Evolutionary conservation across 2,113 vertebrate species (phyloP), one percentile per base, ranked within the genome.

Genomic region (Rhabdornis inornatus): DNA sequence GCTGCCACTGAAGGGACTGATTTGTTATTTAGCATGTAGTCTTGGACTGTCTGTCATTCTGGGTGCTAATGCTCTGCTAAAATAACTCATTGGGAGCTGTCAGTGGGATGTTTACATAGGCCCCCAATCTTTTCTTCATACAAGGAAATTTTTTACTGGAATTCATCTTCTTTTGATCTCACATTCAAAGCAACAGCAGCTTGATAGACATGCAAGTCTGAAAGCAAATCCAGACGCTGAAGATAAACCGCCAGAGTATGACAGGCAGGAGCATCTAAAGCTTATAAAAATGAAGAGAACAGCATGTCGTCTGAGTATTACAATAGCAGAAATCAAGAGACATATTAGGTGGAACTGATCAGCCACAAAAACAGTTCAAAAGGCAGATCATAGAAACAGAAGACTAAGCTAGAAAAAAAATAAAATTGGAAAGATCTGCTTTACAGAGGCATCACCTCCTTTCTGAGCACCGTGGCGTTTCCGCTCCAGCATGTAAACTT

Each of bases 101-200:
- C 98, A 98, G 96, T 95, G 98, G 97, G 89, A 97, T 98, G 98
- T 99, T 99, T 99, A 99, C 98, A 98, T 97, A 98, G 98, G 97
- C 97, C 98, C 96, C 98, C 97, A 97, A 98, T 98, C 98, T 98
- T 98, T 98, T 98, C 98, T 98, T 98, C 98, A 97, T 98, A 97
- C 97, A 97, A 97, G 98, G 97, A 98, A 97, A 97, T 97, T 98
- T 98, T 98, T 98, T 98, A 97, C 97, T 98, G 98, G 98, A 98
- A 98, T 98, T 98, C 98, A 98, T 98, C 98, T 98, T 98, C 98
- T 98, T 98, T 98, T 98, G 98, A 98, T 98, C 98, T 98, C 97
- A 97, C 98, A 98, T 98, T 99, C 98, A 99, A 98, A 99, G 98
- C 98, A 98, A 98, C 97, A 96, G 98, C 98, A 97, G 98, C 98